Conservation (phyloP, 1,140 invertebrate species). For the Brachionus asplanchnoidis region DNA sequence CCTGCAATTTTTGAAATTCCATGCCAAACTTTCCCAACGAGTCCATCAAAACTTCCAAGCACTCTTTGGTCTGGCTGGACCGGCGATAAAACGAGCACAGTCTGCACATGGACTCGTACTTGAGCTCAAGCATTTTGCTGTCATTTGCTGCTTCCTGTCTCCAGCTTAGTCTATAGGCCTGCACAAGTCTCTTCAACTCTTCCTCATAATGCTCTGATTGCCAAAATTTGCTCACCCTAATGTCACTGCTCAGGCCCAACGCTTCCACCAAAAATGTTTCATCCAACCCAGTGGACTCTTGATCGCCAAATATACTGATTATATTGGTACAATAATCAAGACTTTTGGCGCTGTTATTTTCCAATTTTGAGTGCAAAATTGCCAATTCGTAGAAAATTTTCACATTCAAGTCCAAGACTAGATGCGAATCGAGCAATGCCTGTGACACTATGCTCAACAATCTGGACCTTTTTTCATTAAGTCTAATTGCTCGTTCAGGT, state of each 20-base stretch:
- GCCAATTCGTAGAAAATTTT: conserved; percentile 23
- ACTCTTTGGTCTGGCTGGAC: neutral
- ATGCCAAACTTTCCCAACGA: neutral
- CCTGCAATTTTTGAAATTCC: conserved; percentile 32
- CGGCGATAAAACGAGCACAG: neutral
- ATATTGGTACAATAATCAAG: neutral
- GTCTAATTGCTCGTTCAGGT: neutral
- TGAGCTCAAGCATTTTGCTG: neutral
- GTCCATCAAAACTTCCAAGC: conserved; percentile 32
- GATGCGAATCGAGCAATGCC: neutral
- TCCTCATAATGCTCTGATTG: neutral
- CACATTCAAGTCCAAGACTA: neutral
- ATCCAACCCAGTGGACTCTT: neutral
- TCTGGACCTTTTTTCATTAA: conserved; percentile 4
- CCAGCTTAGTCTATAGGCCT: neutral
- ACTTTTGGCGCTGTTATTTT: neutral
- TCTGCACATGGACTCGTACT: conserved; percentile 26
- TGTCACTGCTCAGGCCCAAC: neutral
- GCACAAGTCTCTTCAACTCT: neutral
- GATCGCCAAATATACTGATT: neutral
- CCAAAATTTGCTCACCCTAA: neutral
- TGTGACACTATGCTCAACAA: conserved; percentile 1
- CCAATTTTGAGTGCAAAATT: neutral
- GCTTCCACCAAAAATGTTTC: neutral
- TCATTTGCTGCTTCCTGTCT: neutral